Conservation (phyloP, 2,797 vertebrate genomes). For the Emys orbicularis region DNA sequence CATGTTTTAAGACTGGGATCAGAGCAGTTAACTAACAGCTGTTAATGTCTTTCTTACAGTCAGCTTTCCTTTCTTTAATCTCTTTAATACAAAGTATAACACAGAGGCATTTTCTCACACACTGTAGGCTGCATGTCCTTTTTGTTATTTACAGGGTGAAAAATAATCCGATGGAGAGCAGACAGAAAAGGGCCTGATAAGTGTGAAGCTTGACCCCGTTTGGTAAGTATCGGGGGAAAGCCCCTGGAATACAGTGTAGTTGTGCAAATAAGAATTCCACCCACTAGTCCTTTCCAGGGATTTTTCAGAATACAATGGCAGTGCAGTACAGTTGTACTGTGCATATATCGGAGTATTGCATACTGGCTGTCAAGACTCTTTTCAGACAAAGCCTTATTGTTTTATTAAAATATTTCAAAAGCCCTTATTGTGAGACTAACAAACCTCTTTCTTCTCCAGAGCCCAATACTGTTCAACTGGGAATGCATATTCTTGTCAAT, state of each 20-base stretch:
- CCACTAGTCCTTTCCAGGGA: neutral
- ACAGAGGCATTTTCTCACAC: neutral
- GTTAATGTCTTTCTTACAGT: neutral
- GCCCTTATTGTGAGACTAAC: conserved; percentile 31
- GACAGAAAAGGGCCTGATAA: neutral
- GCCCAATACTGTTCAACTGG: neutral
- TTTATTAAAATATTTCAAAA: conserved; percentile 43
- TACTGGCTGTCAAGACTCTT: conserved; percentile 57
- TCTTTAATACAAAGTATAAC: neutral
- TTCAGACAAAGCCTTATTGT: conserved; percentile 66
- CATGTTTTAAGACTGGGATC: neutral
- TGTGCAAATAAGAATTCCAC: neutral
- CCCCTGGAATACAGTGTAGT: neutral
- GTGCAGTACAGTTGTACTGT: conserved; percentile 41
- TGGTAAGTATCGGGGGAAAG: neutral
- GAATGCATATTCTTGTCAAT: neutral
- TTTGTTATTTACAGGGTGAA: neutral
- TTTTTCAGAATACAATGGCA: conserved; percentile 55
- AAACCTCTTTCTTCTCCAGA: neutral
- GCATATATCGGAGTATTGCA: conserved; percentile 42
- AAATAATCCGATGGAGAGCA: neutral
- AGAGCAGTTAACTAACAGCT: neutral
- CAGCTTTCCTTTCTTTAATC: neutral
- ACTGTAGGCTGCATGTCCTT: neutral
- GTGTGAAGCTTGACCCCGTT: neutral